A percentile compares a stretch with the other conserved stretches of the same genome.
Evolutionary conservation across 1,140 invertebrate genomes (phyloP).

Genomic region (Rhyzopertha dominica): DNA sequence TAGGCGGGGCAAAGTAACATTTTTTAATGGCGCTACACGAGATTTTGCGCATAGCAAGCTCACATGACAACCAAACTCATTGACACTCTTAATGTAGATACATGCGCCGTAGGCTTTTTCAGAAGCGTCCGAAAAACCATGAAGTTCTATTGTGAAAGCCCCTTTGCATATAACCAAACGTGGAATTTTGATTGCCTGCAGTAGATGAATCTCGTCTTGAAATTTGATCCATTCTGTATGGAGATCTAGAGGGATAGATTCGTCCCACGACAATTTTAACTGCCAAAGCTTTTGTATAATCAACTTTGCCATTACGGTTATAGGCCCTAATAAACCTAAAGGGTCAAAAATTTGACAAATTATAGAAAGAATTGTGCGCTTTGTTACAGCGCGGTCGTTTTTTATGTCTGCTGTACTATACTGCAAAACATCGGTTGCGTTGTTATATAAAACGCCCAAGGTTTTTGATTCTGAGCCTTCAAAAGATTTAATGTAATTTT

Average conservation of each 20-base stretch:
- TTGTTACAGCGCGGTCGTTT: too few species aligned
- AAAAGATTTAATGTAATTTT: too few species aligned
- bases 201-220: slow-evolving; percentile 10
- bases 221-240: slow-evolving; percentile 23
- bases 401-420: too few species aligned
- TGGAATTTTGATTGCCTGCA: slow-evolving; percentile 16
- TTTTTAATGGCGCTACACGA: slow-evolving; percentile 29
- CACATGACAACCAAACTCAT: slow-evolving; percentile 17
- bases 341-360: slow-evolving; percentile 39
- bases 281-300: slow-evolving; percentile 43
- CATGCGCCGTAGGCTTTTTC: slow-evolving; percentile 26
- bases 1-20: slow-evolving; percentile 22
- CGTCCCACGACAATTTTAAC: slow-evolving; percentile 41
- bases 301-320: slow-evolving; percentile 39
- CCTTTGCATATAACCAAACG: slow-evolving; percentile 11
- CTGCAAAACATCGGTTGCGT: too few species aligned
- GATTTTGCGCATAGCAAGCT: slow-evolving; percentile 27
- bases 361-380: not conserved
- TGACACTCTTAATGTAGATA: slow-evolving; percentile 30
- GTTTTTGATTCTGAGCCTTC: too few species aligned
- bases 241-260: slow-evolving; percentile 29
- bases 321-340: slow-evolving; percentile 39
- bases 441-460: too few species aligned
- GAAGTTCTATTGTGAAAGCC: slow-evolving; percentile 34
- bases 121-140: slow-evolving; percentile 39